Evolutionary conservation across 2,113 vertebrate species (phyloP).

Genomic region (Phocoena phocoena): DNA sequence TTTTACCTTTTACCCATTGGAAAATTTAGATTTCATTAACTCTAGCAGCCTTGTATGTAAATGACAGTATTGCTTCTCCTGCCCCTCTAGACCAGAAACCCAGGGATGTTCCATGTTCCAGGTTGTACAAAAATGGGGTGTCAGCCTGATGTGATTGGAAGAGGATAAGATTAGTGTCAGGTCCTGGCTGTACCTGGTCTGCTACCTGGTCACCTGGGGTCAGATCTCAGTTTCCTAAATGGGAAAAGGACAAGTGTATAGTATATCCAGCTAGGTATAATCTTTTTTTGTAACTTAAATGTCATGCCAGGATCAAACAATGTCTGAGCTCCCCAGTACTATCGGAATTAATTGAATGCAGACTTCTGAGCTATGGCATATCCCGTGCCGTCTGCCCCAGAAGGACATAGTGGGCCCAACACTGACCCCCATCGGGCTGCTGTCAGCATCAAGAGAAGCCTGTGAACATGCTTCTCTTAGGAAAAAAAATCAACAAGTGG

Average conservation of each 20-base stretch:
- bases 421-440: no score
- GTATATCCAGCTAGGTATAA: not conserved
- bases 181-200: not conserved
- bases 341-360: not conserved
- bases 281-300: not conserved
- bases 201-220: not conserved
- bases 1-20: not conserved
- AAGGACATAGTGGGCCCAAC: not conserved
- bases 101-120: accelerated
- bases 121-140: accelerated
- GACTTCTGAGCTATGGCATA: not conserved
- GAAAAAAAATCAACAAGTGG: not conserved
- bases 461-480: not conserved
- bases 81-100: not conserved
- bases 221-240: not conserved
- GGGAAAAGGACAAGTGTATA: not conserved
- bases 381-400: not conserved
- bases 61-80: not conserved
- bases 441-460: not conserved
- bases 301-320: not conserved
- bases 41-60: not conserved
- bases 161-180: not conserved
- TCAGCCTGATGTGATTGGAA: not conserved
- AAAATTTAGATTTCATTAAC: not conserved
- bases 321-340: not conserved